Conservation (phyloP, 2,797 vertebrate species). For the Gallinago stenura region DNA sequence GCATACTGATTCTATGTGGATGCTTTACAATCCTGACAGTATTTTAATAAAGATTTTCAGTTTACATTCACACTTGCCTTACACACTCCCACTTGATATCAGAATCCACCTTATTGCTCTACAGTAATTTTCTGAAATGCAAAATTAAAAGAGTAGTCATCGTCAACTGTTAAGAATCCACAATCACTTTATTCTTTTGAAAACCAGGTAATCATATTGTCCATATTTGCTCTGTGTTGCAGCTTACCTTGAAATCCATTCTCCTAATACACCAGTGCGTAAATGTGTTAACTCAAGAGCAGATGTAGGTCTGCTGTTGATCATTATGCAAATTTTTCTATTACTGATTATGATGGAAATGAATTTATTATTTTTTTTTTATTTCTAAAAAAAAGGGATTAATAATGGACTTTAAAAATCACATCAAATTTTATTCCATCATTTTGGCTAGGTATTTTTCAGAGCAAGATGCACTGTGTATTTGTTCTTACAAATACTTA, state of each 20-base stretch:
- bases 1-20: neutral
- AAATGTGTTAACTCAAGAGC: neutral
- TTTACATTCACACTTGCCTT: neutral
- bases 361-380: too few species aligned
- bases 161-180: neutral
- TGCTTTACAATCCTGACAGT: neutral
- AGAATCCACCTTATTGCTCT: neutral
- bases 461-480: neutral
- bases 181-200: neutral
- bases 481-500: neutral
- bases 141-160: neutral
- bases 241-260: neutral
- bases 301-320: neutral
- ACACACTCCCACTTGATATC: rapidly evolving
- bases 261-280: rapidly evolving
- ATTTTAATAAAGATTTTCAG: neutral
- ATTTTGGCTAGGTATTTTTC: neutral
- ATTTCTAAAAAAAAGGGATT: neutral
- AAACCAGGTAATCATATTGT: neutral
- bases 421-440: neutral
- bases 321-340: neutral
- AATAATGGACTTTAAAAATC: neutral
- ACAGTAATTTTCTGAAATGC: neutral
- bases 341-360: neutral
- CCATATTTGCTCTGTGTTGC: neutral